phyloP scores from a whole-genome alignment of 2,113 vertebrate genomes.

The Tursiops truncatus region DNA sequence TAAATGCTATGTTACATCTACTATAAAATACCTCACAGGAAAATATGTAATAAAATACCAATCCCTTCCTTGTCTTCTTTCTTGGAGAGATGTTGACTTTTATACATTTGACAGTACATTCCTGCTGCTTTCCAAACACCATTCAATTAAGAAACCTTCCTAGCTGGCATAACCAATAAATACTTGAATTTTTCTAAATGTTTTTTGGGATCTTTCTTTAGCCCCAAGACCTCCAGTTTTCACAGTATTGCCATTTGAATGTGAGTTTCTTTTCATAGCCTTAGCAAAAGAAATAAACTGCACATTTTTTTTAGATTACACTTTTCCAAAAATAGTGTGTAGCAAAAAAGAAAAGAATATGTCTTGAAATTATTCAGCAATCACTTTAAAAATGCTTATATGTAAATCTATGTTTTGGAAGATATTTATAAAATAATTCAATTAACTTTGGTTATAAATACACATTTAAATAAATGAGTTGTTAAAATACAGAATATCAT shows the following conservation, averaged over 20 bases:
- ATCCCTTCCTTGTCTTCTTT: neutral
- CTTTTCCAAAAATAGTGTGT: neutral
- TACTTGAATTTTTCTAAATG: conserved; percentile 29
- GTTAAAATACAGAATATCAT: conserved; percentile 57
- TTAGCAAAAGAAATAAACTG: neutral
- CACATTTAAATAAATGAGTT: conserved; percentile 55
- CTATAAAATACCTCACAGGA: neutral
- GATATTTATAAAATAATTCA: conserved; percentile 19
- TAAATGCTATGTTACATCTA: neutral
- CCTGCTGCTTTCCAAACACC: neutral
- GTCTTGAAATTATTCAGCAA: conserved; percentile 9
- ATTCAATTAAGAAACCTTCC: neutral
- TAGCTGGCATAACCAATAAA: conserved; percentile 14
- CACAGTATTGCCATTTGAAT: conserved; percentile 43
- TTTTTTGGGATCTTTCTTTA: conserved; percentile 12
- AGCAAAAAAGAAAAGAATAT: neutral
- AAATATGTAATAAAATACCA: neutral
- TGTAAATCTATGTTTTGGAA: neutral
- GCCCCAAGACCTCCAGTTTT: neutral
- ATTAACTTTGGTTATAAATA: conserved; percentile 45
- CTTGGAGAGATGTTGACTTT: conserved; percentile 32
- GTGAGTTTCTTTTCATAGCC: conserved; percentile 1
- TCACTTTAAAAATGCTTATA: neutral
- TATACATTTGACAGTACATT: neutral
- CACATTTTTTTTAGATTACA: neutral